These are phyloP conservation scores for Gasteruption jaculator DNA, from an alignment of 2,888 invertebrate species.

Conservation along the genomic window DNA sequence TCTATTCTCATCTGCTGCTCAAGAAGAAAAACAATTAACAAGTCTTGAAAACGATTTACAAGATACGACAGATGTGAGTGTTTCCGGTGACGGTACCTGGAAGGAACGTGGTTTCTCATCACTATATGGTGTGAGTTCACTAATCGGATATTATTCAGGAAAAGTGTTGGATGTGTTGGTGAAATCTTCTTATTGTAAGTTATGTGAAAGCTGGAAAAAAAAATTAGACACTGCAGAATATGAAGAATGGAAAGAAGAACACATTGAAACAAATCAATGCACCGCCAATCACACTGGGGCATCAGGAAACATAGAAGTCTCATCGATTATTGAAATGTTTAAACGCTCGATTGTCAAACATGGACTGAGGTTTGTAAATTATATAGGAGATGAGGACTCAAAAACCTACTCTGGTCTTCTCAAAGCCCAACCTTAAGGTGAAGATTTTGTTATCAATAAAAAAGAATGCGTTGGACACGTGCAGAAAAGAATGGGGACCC, in stretches of 20 bases:
- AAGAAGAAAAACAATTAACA: conserved; percentile 26
- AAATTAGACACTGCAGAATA: conserved; percentile 22
- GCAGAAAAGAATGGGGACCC: too few relatives aligned
- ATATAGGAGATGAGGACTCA: conserved; percentile 17
- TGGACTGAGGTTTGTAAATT: conserved; percentile 15
- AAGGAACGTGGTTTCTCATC: conserved; percentile 25
- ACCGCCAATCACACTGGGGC: conserved; percentile 17
- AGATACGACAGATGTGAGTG: conserved; percentile 27
- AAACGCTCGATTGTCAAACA: conserved; percentile 17
- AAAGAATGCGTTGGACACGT: too few relatives aligned
- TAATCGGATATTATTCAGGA: conserved; percentile 23
- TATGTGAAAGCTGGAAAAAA: conserved; percentile 22
- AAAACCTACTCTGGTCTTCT: conserved; percentile 12
- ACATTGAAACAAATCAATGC: conserved; percentile 18
- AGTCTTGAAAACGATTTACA: conserved; percentile 23
- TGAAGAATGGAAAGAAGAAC: conserved; percentile 24
- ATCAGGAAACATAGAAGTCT: conserved; percentile 23
- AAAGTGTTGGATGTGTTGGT: conserved; percentile 21
- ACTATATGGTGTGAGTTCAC: conserved; percentile 18
- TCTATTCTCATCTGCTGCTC: conserved; percentile 17
- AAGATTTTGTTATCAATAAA: too few relatives aligned
- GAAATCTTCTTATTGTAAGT: conserved; percentile 21
- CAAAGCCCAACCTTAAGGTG: too few relatives aligned
- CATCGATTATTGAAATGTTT: conserved; percentile 20
- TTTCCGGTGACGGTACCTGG: conserved; percentile 31